A percentile compares a stretch with the other conserved stretches of the same genome.
Conservation (phyloP, 1,140 invertebrate genomes). For the Mesaphorura yosii region DNA sequence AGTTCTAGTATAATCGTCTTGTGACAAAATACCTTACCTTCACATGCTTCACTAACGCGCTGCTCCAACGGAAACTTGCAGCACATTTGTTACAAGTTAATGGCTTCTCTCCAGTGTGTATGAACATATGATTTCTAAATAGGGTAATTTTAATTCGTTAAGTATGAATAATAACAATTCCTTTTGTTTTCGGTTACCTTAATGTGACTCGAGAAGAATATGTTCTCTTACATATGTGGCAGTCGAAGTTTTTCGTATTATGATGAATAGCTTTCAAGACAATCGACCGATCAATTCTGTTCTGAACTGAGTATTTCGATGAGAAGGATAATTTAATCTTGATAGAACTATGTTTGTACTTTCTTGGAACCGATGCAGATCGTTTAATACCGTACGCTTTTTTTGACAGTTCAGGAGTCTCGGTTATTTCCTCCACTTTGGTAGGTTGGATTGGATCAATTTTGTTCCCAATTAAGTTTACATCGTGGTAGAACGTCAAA, state of each 20-base stretch:
- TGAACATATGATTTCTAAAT: constrained; percentile 12
- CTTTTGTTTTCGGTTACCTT: background rate
- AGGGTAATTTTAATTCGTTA: background rate
- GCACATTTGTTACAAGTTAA: constrained; percentile 8
- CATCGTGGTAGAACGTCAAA: no score
- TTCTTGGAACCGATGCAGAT: no score
- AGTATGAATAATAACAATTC: background rate
- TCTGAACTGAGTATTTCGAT: background rate
- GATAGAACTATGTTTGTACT: no score
- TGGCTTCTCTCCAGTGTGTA: constrained; percentile 6
- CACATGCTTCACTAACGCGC: background rate
- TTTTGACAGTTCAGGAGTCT: no score
- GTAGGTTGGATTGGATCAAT: no score
- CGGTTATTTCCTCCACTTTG: no score
- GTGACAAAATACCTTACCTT: constrained; percentile 3
- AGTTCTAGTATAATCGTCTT: background rate
- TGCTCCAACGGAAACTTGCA: background rate
- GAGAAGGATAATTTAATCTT: no score
- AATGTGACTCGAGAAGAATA: background rate
- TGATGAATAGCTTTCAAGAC: background rate
- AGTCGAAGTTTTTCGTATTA: constrained; percentile 1
- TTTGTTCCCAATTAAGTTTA: no score
- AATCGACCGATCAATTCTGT: background rate
- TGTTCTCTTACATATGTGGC: background rate
- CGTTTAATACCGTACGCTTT: no score